These are phyloP conservation scores for Aplodontia rufa DNA, from an alignment of 2,113 vertebrate species.

Conservation along the genomic window DNA sequence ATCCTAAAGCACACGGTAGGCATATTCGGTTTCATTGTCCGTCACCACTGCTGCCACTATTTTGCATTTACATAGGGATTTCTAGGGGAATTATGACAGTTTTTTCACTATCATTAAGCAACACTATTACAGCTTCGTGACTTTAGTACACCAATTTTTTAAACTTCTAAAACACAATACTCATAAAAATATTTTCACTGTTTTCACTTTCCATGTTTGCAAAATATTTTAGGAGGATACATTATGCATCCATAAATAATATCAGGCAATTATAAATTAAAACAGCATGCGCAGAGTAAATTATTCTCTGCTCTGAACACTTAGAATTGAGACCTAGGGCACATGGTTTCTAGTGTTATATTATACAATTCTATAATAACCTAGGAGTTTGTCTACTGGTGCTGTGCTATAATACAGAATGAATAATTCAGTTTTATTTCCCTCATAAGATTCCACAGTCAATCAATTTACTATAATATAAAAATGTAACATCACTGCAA, in stretches of 20 bases:
- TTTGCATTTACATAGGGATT: slow-evolving; percentile 34
- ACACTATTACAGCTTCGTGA: slow-evolving; percentile 1
- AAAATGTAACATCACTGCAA: not conserved
- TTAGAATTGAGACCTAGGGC: not conserved
- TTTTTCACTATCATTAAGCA: slow-evolving; percentile 16
- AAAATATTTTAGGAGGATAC: not conserved
- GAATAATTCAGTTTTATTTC: not conserved
- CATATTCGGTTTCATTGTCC: not conserved
- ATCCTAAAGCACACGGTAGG: not conserved
- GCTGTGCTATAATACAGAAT: not conserved
- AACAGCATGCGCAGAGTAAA: not conserved
- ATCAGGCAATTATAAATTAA: not conserved
- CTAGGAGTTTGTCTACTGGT: not conserved
- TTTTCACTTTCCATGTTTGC: not conserved
- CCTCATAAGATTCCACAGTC: not conserved
- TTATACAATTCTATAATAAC: not conserved
- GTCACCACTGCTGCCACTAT: not conserved
- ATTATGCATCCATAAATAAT: not conserved
- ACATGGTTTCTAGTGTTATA: not conserved
- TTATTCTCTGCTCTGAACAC: not conserved
- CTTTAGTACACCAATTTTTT: not conserved
- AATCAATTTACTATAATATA: not conserved
- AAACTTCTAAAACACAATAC: not conserved
- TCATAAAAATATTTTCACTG: not conserved
- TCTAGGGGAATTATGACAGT: not conserved